Conservation (phyloP, 2,888 invertebrate genomes). For the Epistrophe eligans region DNA sequence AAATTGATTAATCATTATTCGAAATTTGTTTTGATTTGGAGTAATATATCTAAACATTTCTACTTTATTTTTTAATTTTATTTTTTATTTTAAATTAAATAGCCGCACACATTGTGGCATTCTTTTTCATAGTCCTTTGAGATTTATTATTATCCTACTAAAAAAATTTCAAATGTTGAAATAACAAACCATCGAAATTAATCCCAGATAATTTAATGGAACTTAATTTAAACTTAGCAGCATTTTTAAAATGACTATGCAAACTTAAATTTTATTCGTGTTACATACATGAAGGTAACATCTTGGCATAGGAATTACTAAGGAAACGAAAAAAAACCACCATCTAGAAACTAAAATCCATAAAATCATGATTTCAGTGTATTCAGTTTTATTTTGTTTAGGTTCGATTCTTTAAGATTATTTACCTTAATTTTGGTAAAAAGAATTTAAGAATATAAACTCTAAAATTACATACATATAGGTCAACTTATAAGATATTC, state of each 20-base stretch:
- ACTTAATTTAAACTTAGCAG: no score
- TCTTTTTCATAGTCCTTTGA: no score
- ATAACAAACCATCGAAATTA: no score
- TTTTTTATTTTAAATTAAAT: not conserved
- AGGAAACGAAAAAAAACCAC: not conserved
- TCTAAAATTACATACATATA: not conserved
- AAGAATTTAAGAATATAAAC: constrained; percentile 30
- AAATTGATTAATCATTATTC: not conserved
- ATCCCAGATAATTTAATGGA: no score
- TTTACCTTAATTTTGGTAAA: constrained; percentile 14
- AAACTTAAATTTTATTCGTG: not conserved
- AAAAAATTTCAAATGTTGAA: no score
- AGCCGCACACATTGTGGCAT: not conserved
- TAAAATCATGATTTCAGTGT: not conserved
- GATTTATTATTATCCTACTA: no score
- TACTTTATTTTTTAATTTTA: not conserved
- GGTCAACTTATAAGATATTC: constrained; percentile 16
- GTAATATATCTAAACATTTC: not conserved
- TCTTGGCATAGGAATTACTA: not conserved
- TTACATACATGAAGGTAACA: not conserved
- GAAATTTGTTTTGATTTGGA: not conserved
- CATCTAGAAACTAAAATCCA: not conserved
- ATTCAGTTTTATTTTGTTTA: not conserved
- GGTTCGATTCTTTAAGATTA: not conserved
- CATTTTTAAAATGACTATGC: no score